phyloP scores from a whole-genome alignment of 2,797 vertebrate genomes.

The Neopelma chrysocephalum region DNA sequence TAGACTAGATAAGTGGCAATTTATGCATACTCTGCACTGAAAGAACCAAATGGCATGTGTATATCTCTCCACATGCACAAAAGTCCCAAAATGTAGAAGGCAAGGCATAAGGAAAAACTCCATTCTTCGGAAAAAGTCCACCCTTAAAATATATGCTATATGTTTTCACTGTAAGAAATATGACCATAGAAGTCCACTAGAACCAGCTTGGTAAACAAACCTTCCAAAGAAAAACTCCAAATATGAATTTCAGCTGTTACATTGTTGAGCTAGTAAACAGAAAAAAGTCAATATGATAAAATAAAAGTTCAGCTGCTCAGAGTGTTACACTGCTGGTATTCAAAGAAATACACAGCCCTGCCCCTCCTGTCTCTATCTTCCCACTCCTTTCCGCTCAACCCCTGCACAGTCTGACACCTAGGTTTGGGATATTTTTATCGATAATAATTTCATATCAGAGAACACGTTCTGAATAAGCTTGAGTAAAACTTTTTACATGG shows the following conservation, averaged over 20 bases:
- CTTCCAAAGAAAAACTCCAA: not conserved
- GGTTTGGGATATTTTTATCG: not conserved
- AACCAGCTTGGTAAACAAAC: not conserved
- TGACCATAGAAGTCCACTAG: not conserved
- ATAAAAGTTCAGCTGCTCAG: not conserved
- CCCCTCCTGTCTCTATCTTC: not conserved
- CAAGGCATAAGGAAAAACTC: not conserved
- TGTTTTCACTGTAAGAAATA: not conserved
- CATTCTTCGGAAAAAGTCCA: not conserved
- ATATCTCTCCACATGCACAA: rapidly evolving
- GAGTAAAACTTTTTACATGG: not conserved
- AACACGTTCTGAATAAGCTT: not conserved
- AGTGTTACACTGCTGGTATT: not conserved
- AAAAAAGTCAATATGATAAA: not conserved
- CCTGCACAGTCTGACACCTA: not conserved
- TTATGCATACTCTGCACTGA: not conserved
- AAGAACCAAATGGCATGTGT: not conserved
- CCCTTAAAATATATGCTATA: not conserved
- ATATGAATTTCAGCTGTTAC: not conserved
- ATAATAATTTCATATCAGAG: not conserved
- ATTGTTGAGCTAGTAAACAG: not conserved
- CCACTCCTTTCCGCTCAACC: not conserved
- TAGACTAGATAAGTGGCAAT: not conserved
- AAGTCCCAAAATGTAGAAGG: not conserved
- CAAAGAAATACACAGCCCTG: not conserved